Evolutionary conservation across 2,797 vertebrate genomes (phyloP), one percentile per base, ranked within the genome.

Genomic region (Prionace glauca): DNA sequence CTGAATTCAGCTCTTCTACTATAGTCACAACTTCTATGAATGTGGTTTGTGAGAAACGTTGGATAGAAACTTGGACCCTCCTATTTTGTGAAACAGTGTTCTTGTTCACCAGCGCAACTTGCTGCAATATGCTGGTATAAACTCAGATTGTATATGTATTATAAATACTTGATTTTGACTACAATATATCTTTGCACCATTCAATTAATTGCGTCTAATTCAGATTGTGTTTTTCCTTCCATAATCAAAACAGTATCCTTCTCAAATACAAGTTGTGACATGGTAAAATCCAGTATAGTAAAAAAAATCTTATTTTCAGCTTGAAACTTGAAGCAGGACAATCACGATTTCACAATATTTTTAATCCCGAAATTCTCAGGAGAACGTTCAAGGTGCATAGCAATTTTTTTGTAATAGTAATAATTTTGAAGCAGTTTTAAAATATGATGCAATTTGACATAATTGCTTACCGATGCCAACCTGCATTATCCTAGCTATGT

Each of bases 381-480:
- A 74, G 9, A 95, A 95, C 26, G 60, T 77, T 29, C 71, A 50
- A 74, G 8, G 22, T 16, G 18, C 60, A 67, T 1, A 50, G 26
- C 41, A 77, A 24, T 77, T 67, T 56, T 41, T 26, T 56, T 95
- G 69, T n/a, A 74, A 77, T 32, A 2, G 71, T n/a, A 32, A 71
- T 45, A 41, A 71, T 71, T 71, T 93, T 16, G 84, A 93, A 94
- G 36, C 24, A 29, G 45, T 29, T 95, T 95, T 92, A 32, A 60
- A 26, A 77, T 77, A 45, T 77, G 93, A 95, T 95, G 74, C 24
- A 95, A 74, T 24, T 95, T 74, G 71, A 77, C 16, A 60, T 50
- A 77, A 77, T 95, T 95, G 29, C 1, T 32, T 77, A 60, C 4
- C n/a, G 71, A 95, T 77, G 8, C 18, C 32, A 65, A 95, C 26